phyloP scores from a whole-genome alignment of 2,797 vertebrate species.

The Apogon talboti region DNA sequence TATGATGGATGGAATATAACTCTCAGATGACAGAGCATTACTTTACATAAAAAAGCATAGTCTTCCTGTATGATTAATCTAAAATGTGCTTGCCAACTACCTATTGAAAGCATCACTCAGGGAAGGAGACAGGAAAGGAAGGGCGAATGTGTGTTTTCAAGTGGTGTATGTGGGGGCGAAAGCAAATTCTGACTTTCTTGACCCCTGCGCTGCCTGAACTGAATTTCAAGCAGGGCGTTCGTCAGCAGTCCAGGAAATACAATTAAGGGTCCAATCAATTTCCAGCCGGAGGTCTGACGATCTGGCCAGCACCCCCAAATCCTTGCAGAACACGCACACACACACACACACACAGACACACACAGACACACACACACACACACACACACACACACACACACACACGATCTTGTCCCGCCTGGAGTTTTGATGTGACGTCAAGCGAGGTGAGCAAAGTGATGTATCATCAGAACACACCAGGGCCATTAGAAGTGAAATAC shows the following conservation, averaged over 20 bases:
- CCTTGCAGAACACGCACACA: slow-evolving; percentile 5
- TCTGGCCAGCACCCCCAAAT: slow-evolving; percentile 19
- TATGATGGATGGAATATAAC: slow-evolving; percentile 60
- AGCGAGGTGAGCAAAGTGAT: slow-evolving; percentile 34
- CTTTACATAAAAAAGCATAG: slow-evolving; percentile 46
- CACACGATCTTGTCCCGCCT: not conserved
- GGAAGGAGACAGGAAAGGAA: slow-evolving; percentile 34
- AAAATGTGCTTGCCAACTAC: slow-evolving; percentile 37
- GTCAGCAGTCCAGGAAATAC: slow-evolving; percentile 69
- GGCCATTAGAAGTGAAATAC: slow-evolving; percentile 42
- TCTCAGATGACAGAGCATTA: slow-evolving; percentile 60
- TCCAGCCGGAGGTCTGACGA: slow-evolving; percentile 53
- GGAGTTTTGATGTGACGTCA: slow-evolving; percentile 7
- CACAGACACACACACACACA: slow-evolving; percentile 3
- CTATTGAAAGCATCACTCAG: slow-evolving; percentile 50
- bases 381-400: slow-evolving; percentile 5
- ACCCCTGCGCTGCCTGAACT: slow-evolving; percentile 49
- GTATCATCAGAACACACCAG: slow-evolving; percentile 37
- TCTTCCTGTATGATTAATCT: slow-evolving; percentile 61
- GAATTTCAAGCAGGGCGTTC: slow-evolving; percentile 67
- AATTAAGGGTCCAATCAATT: slow-evolving; percentile 78
- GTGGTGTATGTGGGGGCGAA: slow-evolving; percentile 35
- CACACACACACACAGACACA: slow-evolving; percentile 10
- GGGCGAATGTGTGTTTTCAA: slow-evolving; percentile 18
- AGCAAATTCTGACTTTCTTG: slow-evolving; percentile 61